These are phyloP conservation scores for Gobius niger DNA, from an alignment of 2,113 vertebrate genomes.

Conservation along the genomic window DNA sequence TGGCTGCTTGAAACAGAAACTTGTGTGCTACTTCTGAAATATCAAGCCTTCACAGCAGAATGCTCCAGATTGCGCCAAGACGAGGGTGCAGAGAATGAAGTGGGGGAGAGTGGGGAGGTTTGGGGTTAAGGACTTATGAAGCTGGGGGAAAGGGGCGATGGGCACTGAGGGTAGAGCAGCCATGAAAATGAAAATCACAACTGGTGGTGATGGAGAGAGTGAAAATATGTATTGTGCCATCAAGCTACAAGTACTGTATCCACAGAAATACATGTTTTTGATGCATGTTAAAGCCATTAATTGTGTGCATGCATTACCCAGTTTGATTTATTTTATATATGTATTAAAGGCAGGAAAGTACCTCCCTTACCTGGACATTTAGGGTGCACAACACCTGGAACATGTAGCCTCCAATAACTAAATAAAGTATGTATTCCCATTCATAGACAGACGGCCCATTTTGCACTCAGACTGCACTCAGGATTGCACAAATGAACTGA, in stretches of 20 bases:
- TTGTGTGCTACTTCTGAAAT: constrained; percentile 57
- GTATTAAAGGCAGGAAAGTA: too few species aligned
- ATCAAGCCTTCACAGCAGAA: constrained; percentile 47
- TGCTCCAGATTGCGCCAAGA: constrained; percentile 56
- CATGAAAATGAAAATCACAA: constrained; percentile 77
- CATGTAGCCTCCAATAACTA: too few species aligned
- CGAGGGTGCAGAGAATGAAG: constrained; percentile 22
- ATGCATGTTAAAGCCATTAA: too few species aligned
- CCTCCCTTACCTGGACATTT: too few species aligned
- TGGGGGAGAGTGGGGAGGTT: constrained; percentile 6
- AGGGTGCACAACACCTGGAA: too few species aligned
- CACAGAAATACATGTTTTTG: neutral
- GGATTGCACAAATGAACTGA: too few species aligned
- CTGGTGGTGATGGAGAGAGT: constrained; percentile 66
- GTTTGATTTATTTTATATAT: too few species aligned
- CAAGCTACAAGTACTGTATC: neutral
- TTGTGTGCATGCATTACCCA: too few species aligned
- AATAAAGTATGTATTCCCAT: too few species aligned
- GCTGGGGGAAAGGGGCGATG: constrained; percentile 1
- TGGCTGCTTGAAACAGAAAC: constrained; percentile 63
- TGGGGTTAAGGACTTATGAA: constrained; percentile 13
- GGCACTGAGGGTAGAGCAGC: constrained; percentile 38
- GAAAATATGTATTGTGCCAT: constrained; percentile 38
- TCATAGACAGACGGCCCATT: too few species aligned
- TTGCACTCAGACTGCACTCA: too few species aligned